These are phyloP conservation scores for Argopecten irradians DNA, from an alignment of 1,140 invertebrate genomes.

Conservation along the genomic window DNA sequence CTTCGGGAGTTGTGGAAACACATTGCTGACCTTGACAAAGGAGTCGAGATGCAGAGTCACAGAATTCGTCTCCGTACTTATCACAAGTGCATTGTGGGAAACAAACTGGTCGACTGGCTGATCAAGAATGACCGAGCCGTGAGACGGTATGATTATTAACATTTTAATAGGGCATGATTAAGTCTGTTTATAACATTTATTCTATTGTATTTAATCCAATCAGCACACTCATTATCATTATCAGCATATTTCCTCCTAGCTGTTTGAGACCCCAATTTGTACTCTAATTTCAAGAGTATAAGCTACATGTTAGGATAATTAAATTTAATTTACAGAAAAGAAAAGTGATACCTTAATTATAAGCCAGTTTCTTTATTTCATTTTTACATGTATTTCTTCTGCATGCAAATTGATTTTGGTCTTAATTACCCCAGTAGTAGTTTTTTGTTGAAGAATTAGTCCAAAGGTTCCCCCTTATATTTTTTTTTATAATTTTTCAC, in stretches of 20 bases:
- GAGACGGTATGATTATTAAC: conserved; percentile 75
- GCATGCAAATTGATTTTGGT: no score
- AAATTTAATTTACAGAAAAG: no score
- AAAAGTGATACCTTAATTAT: no score
- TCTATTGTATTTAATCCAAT: not conserved
- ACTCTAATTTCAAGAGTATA: not conserved
- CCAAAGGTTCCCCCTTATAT: no score
- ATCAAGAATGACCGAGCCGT: conserved; percentile 84
- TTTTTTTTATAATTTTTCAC: no score
- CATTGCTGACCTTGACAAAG: conserved; percentile 81
- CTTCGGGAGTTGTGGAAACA: conserved; percentile 86
- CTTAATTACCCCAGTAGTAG: no score
- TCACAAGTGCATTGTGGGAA: conserved; percentile 84
- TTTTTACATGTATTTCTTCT: no score
- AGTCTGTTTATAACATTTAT: not conserved
- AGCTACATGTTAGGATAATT: not conserved
- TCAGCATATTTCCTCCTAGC: not conserved
- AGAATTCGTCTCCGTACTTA: conserved; percentile 83
- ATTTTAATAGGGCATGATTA: not conserved
- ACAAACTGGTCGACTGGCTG: conserved; percentile 87
- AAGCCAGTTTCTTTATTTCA: no score
- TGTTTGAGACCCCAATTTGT: no score
- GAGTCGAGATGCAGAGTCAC: conserved; percentile 82
- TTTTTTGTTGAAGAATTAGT: no score
- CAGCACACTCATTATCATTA: no score